Evolutionary conservation across 2,113 vertebrate species (phyloP), one percentile per base, ranked within the genome.

Genomic region (Tachuris rubrigastra): DNA sequence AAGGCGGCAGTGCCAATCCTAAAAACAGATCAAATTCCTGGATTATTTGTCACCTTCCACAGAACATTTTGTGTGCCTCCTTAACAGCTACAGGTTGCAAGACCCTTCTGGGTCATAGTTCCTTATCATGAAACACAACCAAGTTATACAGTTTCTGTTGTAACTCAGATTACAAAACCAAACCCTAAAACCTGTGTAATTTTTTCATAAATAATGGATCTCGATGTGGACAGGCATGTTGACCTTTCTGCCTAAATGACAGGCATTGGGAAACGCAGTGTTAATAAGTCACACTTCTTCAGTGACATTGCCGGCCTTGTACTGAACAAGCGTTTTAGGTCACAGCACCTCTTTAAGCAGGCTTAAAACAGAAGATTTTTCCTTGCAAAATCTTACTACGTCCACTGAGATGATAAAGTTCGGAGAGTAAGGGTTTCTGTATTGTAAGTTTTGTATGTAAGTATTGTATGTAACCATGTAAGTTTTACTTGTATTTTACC

Each of bases 1-100:
- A 99, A 95, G 0, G 99, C 99, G 7, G 99, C 99, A 1, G 99
- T 99, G 44, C 99, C 99, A 66, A 99, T 99, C 92, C 99, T 99
- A 91, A 78, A 97, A 95, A 74, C 44, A 97, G 16, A 91, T 3
- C 75, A 56, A 55, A 89, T 5, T 22, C 4, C 20, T 1, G 0
- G 10, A 7, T 97, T 73, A 96, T 3, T 62, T 62, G 67, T n/a
- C 23, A 60, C 8, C 18, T 23, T 69, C n/a, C 55, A n/a, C 3
- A 31, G 4, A 49, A 46, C 5, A 10, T 30, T 53, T 17, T n/a
- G 37, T 4, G n/a, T 56, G 6, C 12, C 17, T 30, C 11, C 24
- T 49, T 5, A 50, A 5, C 24, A 60, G 24, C 25, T 55, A 62
- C 0, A 62, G 25, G 8, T 11, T 62, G 22, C 17, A 66, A 69